Conservation (phyloP, 2,888 invertebrate genomes). For the Cephalotes varians region DNA sequence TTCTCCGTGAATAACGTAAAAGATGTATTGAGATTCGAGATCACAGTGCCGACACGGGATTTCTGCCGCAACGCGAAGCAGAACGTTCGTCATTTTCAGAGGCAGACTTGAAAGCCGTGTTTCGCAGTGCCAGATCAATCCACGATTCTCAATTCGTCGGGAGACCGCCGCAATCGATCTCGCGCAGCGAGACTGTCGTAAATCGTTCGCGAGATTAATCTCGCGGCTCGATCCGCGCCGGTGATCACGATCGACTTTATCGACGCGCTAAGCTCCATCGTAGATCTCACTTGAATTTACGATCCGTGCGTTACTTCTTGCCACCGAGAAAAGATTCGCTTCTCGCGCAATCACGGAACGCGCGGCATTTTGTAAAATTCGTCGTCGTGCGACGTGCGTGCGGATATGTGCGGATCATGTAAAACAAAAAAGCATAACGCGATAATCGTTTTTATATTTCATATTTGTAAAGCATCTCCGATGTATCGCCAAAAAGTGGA, state of each 20-base stretch:
- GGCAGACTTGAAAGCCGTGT: neutral
- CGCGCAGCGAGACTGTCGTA: neutral
- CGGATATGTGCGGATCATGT: neutral
- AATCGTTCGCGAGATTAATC: constrained; percentile 47
- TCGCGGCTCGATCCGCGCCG: constrained; percentile 33
- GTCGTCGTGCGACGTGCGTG: constrained; percentile 20
- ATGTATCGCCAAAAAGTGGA: neutral
- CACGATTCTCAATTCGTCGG: constrained; percentile 24
- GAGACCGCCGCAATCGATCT: constrained; percentile 27
- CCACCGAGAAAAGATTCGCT: neutral
- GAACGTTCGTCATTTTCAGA: constrained; percentile 31
- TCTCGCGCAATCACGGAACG: constrained; percentile 39
- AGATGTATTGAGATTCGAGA: neutral
- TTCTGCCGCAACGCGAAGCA: neutral
- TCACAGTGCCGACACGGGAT: neutral
- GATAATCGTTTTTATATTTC: constrained; percentile 33
- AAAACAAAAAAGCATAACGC: neutral
- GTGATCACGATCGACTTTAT: constrained; percentile 25
- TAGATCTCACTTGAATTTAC: constrained; percentile 45
- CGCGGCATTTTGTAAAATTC: constrained; percentile 60
- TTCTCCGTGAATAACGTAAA: constrained; percentile 1
- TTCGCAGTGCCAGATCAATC: constrained; percentile 10
- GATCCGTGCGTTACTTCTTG: constrained; percentile 18
- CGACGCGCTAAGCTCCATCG: constrained; percentile 1
- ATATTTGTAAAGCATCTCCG: neutral